Base-by-base conservation (phyloP, 2,113 vertebrate genomes). In the Casuarius casuarius region DNA sequence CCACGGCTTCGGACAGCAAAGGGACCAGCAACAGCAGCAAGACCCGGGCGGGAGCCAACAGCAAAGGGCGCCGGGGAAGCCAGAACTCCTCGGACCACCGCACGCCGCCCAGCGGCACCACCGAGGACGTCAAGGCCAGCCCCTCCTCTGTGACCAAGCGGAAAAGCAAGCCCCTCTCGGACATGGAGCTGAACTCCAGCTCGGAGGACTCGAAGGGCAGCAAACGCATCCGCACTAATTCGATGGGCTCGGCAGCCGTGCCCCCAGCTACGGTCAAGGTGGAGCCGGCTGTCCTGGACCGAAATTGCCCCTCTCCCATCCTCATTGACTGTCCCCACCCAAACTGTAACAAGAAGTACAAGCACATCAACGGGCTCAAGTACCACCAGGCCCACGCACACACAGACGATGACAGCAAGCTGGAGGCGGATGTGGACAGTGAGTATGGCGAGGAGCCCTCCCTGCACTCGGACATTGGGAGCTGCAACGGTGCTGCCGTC, bases 111-210 rank as follows among this genome's bases (percentile, higher is more conserved):
- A 98, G 98, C 6, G 98, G 98, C 94, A 98, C 99, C 14, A 94
- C 98, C 0, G 99, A 99, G 91, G 99, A 99, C 3, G 98, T 99
- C 87, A 99, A 99, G 94, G 99, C 99, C 92, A 99, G 99, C 82
- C 99, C 99, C 7, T 99, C 99, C 6, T 99, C 99, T 0, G 97
- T 98, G 78, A 99, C 98, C 92, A 99, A 99, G 98, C 97, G 99
- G 49, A 99, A 99, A 97, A 99, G 97, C 97, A 99, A 99, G 88
- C 99, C 99, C 23, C 98, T 99, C 90, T 99, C 99, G 0, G 99
- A 99, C 94, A 99, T 99, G 99, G 99, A 99, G 91, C 99, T 99
- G n/a, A 99, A 99, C 97, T 99, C 99, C n/a, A 99, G 99, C 97
- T 99, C 99, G 0, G 99, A 99, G 98, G 99, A 99, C 97, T 99